Base-by-base conservation (phyloP, 2,113 vertebrate species). In the Cygnus atratus region DNA sequence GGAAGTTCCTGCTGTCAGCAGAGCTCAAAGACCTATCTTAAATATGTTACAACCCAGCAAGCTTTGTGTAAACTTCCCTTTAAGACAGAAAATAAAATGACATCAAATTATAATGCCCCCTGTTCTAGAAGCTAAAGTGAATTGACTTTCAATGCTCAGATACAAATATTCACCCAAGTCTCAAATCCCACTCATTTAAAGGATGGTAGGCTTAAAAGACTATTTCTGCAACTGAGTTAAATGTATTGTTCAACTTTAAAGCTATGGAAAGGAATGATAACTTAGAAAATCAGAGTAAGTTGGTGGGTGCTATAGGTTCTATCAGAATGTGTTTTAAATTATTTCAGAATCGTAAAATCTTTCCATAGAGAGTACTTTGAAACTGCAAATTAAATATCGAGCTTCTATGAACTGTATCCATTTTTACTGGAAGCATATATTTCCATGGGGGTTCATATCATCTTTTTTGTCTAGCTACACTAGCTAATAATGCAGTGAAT, bases 401-500 rank as follows among this genome's bases (percentile, higher is more conserved):
- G 97, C 95, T 96, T 97, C 97, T 97, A 96, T 98, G 97, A 98
- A 97, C 97, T 98, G 97, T 97, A 97, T 98, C 97, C 92, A 92
- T 97, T 98, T 98, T 98, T 97, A 98, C 97, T 97, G 88, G 96
- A 96, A 98, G 97, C 90, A 93, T 57, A 97, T 97, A 98, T 98
- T 98, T 98, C 97, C 97, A 96, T 88, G 68, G 97, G 98, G 97
- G 97, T 96, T 98, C 97, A 94, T 94, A 84, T 86, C 54, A 93
- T 88, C 95, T 96, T 96, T 97, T 98, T 97, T 95, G 94, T 96
- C 97, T 97, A 97, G 97, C 97, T 97, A 97, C 85, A 94, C 95
- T 90, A 95, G 92, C 98, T 98, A 98, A 98, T 98, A 98, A 98
- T 95, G 97, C 97, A 98, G 96, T 95, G 98, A 98, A 98, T 98